A percentile compares a stretch with the other conserved stretches of the same genome.
These are phyloP conservation scores for Archegozetes longisetosus DNA, from an alignment of 1,140 invertebrate genomes.

Conservation along the genomic window DNA sequence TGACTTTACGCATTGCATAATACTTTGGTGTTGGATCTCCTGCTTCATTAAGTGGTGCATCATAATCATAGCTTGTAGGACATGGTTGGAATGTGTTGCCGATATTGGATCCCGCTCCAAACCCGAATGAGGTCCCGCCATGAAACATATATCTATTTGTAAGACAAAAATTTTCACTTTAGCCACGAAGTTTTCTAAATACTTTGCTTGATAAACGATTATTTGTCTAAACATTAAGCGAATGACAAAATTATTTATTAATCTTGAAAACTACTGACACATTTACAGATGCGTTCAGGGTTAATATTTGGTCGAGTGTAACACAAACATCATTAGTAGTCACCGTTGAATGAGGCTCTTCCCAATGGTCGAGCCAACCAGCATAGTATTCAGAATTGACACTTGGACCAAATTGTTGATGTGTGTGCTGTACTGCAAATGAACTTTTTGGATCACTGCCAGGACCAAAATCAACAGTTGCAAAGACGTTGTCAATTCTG, in stretches of 20 bases:
- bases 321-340: conserved; percentile 33
- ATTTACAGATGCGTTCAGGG: conserved; percentile 51
- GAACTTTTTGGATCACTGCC: conserved; percentile 13
- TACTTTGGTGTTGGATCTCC: conserved; percentile 35
- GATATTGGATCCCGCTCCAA: conserved; percentile 24
- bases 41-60: conserved; percentile 33
- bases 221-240: not conserved
- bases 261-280: conserved; percentile 36
- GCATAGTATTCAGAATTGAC: conserved; percentile 75
- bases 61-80: conserved; percentile 36
- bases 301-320: conserved; percentile 46
- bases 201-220: not conserved
- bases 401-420: conserved; percentile 25
- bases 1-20: conserved; percentile 28
- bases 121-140: conserved; percentile 19
- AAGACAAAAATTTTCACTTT: not conserved
- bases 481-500: conserved; percentile 42
- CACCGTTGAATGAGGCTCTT: conserved; percentile 19
- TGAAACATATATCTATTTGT: conserved; percentile 18
- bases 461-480: conserved; percentile 32
- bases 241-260: not conserved
- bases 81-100: conserved; percentile 20
- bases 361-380: conserved; percentile 32
- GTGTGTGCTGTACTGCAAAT: conserved; percentile 6
- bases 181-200: not conserved